phyloP scores from a whole-genome alignment of 1,140 invertebrate genomes.

The Vanessa tameamea region DNA sequence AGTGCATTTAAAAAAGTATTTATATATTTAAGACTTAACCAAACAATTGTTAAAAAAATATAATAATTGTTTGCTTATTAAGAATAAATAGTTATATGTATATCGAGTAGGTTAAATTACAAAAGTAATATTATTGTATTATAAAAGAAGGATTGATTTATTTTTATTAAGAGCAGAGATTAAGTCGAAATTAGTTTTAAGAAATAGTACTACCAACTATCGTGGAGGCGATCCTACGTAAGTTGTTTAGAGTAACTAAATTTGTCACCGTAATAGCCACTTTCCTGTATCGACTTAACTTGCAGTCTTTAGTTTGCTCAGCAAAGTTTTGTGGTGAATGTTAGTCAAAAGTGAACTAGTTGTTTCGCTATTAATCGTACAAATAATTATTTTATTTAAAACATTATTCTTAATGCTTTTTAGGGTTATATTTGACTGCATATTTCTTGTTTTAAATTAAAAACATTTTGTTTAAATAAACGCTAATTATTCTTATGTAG shows the following conservation, averaged over 20 bases:
- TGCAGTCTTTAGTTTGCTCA: slow-evolving; percentile 37
- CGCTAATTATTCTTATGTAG: too few relatives aligned
- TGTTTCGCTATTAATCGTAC: background rate
- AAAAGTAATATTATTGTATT: background rate
- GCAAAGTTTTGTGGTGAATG: slow-evolving; percentile 18
- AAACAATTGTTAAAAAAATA: too few relatives aligned
- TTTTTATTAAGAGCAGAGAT: slow-evolving; percentile 4
- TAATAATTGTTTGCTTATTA: too few relatives aligned
- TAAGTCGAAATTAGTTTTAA: slow-evolving; percentile 19
- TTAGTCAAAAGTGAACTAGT: background rate
- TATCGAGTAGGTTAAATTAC: background rate
- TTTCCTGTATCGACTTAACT: slow-evolving; percentile 46
- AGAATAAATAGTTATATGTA: background rate
- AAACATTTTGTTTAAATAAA: too few relatives aligned
- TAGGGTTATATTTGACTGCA: background rate
- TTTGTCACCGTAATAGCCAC: slow-evolving; percentile 48
- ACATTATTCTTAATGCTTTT: background rate
- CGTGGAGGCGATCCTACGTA: slow-evolving; percentile 18
- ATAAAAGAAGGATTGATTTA: background rate
- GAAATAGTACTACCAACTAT: slow-evolving; percentile 13
- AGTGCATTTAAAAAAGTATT: too few relatives aligned
- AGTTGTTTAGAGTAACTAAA: slow-evolving; percentile 42
- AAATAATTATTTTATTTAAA: background rate
- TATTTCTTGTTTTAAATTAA: too few relatives aligned
- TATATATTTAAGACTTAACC: too few relatives aligned